A percentile compares a stretch with the other conserved stretches of the same genome.
Evolutionary conservation across 30 jellyfish, hydroid and myxozoan genomes (phyloP).

Genomic region (Cassiopea xamachana): DNA sequence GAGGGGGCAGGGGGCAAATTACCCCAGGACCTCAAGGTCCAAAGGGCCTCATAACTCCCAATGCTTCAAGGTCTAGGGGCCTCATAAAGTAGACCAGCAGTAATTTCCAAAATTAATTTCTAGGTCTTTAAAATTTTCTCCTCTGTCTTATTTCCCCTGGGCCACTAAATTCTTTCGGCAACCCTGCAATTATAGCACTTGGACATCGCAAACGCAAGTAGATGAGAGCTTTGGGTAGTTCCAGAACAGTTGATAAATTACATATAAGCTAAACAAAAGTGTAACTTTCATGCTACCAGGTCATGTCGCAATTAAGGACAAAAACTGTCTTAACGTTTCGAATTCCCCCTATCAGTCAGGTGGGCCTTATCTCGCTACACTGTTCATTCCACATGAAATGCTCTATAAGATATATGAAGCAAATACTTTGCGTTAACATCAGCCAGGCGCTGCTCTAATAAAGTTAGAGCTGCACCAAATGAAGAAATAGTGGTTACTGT

Average conservation of each 20-base stretch:
- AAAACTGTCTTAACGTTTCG: conserved; percentile 21
- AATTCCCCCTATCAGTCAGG: conserved; percentile 31
- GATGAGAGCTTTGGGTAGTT: conserved; percentile 1
- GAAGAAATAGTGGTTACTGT: neutral
- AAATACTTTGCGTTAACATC: conserved; percentile 1
- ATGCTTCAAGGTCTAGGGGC: no score
- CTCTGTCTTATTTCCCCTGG: no score
- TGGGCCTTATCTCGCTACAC: conserved; percentile 25
- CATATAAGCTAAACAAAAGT: neutral
- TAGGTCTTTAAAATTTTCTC: no score
- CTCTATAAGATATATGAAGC: neutral
- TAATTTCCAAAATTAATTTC: no score
- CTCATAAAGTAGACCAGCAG: no score
- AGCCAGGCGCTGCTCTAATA: conserved; percentile 4
- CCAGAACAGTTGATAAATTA: conserved; percentile 4
- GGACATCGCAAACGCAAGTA: neutral
- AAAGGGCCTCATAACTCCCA: no score
- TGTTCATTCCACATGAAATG: conserved; percentile 5
- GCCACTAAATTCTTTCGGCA: no score
- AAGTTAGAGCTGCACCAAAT: neutral
- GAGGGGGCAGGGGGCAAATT: no score
- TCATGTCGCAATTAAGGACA: conserved; percentile 20
- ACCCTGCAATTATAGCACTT: no score
- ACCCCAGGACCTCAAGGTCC: no score
- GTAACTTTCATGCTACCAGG: neutral